Conservation (phyloP, 2,797 vertebrate genomes). For the Sebastolobus alascanus region DNA sequence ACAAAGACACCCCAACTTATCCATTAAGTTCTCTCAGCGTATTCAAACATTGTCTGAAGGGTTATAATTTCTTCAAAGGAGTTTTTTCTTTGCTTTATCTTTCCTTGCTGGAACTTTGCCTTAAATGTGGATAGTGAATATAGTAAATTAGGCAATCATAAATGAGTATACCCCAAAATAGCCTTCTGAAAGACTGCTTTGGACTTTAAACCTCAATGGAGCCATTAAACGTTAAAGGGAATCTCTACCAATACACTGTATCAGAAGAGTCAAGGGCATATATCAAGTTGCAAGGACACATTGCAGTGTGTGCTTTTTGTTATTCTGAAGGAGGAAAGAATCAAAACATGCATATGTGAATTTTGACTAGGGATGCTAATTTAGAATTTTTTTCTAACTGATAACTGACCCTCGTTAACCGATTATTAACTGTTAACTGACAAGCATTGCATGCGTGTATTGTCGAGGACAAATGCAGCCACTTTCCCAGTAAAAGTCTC, state of each 20-base stretch:
- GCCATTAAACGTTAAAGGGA: constrained; percentile 28
- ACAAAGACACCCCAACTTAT: constrained; percentile 3
- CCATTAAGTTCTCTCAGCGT: constrained; percentile 14
- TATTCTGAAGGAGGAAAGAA: neutral
- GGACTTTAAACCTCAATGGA: constrained; percentile 25
- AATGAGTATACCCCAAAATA: constrained; percentile 1
- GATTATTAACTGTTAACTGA: neutral
- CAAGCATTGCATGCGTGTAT: neutral
- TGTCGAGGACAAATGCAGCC: neutral
- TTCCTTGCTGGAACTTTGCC: neutral
- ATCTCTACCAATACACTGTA: constrained; percentile 13
- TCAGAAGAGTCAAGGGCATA: neutral
- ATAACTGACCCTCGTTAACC: neutral
- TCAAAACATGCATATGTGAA: neutral
- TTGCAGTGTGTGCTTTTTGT: neutral
- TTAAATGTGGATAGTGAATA: neutral
- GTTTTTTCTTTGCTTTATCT: constrained; percentile 12
- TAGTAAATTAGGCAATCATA: constrained; percentile 32
- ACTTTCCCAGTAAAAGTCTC: neutral
- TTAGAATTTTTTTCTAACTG: too few relatives aligned
- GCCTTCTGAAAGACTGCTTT: constrained; percentile 5
- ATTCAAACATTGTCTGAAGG: constrained; percentile 22
- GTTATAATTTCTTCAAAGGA: constrained; percentile 15
- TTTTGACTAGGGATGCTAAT: neutral
- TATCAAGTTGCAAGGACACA: constrained; percentile 13